Evolutionary conservation across 1,140 invertebrate species (phyloP).

Genomic region (Lepidurus couesii): DNA sequence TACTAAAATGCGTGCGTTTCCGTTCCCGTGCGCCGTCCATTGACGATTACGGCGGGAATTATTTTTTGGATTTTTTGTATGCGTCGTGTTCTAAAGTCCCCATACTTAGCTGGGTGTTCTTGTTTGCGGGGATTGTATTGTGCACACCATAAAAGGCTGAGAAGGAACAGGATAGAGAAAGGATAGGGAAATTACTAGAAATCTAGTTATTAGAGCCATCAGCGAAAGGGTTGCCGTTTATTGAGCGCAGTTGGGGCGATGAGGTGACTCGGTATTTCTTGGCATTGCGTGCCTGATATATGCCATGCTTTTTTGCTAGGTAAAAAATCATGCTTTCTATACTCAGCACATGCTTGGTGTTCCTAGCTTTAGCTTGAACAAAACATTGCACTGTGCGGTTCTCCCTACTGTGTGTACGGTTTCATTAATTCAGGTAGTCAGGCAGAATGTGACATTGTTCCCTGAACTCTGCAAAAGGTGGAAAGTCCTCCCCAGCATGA

Average conservation of each 20-base stretch:
- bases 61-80: no score
- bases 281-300: background rate
- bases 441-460: slow-evolving; percentile 7
- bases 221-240: background rate
- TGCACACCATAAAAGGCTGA: background rate
- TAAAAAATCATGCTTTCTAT: background rate
- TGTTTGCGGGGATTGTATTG: background rate
- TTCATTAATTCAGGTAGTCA: slow-evolving; percentile 22
- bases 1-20: no score
- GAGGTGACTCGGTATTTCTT: background rate
- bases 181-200: background rate
- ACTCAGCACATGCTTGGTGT: background rate
- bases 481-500: background rate
- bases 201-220: background rate
- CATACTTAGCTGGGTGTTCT: background rate
- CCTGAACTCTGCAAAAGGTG: background rate
- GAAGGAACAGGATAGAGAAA: background rate
- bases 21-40: no score
- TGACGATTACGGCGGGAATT: no score
- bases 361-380: background rate
- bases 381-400: background rate
- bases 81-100: no score
- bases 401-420: background rate
- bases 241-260: background rate
- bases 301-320: background rate